Base-by-base conservation (phyloP, 2,797 vertebrate species). In the Chelon auratus region DNA sequence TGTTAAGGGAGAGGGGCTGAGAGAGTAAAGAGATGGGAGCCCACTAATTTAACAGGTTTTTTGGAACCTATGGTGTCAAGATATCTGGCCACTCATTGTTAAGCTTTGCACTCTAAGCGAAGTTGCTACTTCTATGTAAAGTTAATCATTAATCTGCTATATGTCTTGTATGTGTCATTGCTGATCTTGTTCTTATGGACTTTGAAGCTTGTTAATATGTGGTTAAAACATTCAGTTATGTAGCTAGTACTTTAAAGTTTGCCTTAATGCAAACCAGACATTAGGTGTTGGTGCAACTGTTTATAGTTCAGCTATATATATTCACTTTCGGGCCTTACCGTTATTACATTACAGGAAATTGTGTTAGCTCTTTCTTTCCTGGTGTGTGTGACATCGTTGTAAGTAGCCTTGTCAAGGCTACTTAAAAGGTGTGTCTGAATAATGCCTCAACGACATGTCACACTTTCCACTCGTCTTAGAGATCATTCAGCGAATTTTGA, bases 11-110 rank as follows among this genome's bases (percentile, higher is more conserved):
- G 64, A 40, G 45, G 47, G 39, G 26, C 24, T 0, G 6, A 54
- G 45, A 71, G 20, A 37, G 48, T 69, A 60, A 60, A 66, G 18
- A n/a, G 42, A 53, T 42, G 26, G 47, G 47, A 62, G 20, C 52
- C 58, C n/a, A 50, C 59, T 4, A 33, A 33, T 8, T 26, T 33
- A 33, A 33, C 30, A 33, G 7, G 30, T 33, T 33, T 33, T 33
- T 33, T 8, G 30, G 30, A 6, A 33, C 30, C 30, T 33, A 26
- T 26, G 24, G 30, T 33, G 30, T 33, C 30, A 33, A 33, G 30
- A 33, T 8, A 8, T 33, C 30, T 33, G 30, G 30, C 30, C 30
- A 8, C 30, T 33, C 30, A 33, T 33, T 33, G 30, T 33, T 33
- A 7, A 33, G 30, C 5, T 33, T 33, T 33, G 30, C 30, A 33